phyloP scores from a whole-genome alignment of 1,140 invertebrate genomes.

The Eriosoma lanigerum region DNA sequence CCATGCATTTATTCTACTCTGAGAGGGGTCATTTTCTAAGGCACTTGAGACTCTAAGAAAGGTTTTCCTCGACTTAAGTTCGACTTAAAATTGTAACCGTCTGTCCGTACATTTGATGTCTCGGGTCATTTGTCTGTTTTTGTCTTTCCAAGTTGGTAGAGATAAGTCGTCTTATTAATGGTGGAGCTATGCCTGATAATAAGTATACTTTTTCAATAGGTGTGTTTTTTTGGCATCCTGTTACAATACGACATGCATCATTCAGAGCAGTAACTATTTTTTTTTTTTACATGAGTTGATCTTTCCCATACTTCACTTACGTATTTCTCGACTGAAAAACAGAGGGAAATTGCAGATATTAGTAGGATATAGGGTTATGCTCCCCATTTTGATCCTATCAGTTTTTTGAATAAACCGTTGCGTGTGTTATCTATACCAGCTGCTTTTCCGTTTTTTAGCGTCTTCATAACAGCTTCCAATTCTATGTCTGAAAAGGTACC shows the following conservation, averaged over 20 bases:
- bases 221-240: too few relatives aligned
- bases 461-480: too few relatives aligned
- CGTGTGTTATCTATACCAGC: constrained; percentile 11
- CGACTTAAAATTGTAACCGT: too few relatives aligned
- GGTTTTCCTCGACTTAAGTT: too few relatives aligned
- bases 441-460: constrained; percentile 37
- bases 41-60: not conserved
- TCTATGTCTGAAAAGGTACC: not conserved
- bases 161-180: too few relatives aligned
- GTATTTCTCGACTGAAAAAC: constrained; percentile 3
- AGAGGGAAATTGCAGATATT: not conserved
- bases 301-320: not conserved
- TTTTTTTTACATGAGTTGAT: too few relatives aligned
- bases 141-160: not conserved
- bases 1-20: not conserved
- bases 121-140: not conserved
- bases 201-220: too few relatives aligned
- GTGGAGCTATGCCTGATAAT: too few relatives aligned
- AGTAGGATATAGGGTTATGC: constrained; percentile 26
- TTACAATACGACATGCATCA: too few relatives aligned
- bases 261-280: constrained; percentile 19
- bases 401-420: constrained; percentile 10
- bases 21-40: too few relatives aligned
- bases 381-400: constrained; percentile 35
- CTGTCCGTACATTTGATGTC: too few relatives aligned